Evolutionary conservation across 1,140 invertebrate species (phyloP).

Genomic region (Homalodisca vitripennis): DNA sequence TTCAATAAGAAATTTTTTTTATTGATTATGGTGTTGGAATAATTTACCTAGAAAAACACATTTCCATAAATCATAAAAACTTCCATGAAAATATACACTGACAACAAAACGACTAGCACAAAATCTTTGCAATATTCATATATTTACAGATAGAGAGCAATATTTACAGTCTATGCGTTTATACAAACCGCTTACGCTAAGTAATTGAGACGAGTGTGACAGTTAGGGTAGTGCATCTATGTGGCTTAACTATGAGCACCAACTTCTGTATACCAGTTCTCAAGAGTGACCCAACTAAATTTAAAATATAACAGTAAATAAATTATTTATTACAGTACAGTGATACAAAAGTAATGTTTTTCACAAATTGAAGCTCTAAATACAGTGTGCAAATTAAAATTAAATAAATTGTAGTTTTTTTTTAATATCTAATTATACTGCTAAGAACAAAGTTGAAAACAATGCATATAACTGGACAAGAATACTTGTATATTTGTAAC

Average conservation of each 20-base stretch:
- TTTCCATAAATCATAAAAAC: constrained; percentile 33
- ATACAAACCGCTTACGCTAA: constrained; percentile 18
- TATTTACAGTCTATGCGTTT: background rate
- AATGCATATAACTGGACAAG: no score
- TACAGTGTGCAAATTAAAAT: no score
- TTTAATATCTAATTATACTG: no score
- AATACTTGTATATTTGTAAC: no score
- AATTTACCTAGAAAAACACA: constrained; percentile 36
- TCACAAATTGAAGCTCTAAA: background rate
- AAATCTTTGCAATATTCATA: constrained; percentile 37
- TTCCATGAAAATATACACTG: constrained; percentile 34
- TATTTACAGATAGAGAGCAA: constrained; percentile 31
- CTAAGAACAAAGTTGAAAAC: no score
- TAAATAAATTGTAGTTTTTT: no score
- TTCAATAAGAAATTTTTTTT: constrained; percentile 34
- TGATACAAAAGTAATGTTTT: background rate
- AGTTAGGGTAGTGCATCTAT: background rate
- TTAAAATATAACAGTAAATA: background rate
- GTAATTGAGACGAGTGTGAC: constrained; percentile 15
- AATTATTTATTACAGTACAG: background rate
- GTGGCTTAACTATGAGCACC: constrained; percentile 19
- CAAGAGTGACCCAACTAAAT: background rate
- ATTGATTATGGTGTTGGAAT: constrained; percentile 36
- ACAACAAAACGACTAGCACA: constrained; percentile 35
- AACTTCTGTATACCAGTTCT: constrained; percentile 1